Evolutionary conservation across 2,113 vertebrate genomes (phyloP).

Genomic region (Vidua macroura): DNA sequence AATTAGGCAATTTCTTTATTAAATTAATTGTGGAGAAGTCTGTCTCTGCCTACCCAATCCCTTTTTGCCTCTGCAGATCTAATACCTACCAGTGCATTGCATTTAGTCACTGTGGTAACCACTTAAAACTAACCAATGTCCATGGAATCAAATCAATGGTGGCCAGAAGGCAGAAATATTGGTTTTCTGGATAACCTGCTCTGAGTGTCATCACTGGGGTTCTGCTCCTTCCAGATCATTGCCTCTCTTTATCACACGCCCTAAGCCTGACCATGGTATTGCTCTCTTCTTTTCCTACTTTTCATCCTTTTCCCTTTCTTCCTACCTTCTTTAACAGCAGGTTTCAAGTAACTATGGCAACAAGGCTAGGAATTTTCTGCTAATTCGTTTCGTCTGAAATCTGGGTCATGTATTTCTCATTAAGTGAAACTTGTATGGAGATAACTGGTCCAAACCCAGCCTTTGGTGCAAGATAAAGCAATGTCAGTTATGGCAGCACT

Average conservation of each 20-base stretch:
- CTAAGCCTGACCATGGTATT: background rate
- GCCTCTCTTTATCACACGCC: background rate
- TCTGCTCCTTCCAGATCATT: background rate
- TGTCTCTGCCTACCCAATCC: background rate
- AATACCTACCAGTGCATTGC: background rate
- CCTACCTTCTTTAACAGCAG: background rate
- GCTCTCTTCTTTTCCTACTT: background rate
- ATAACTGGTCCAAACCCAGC: background rate
- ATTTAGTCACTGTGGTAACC: background rate
- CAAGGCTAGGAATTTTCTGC: background rate
- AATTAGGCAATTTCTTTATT: background rate
- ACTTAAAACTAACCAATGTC: background rate
- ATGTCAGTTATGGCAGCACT: background rate
- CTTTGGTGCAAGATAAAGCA: background rate
- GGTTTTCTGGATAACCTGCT: background rate
- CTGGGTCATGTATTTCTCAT: background rate
- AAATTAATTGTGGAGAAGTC: background rate
- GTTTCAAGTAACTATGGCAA: slow-evolving; percentile 30
- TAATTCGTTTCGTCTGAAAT: background rate
- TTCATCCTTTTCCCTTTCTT: background rate
- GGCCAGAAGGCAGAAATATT: background rate
- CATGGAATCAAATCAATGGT: background rate
- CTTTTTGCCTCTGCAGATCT: background rate
- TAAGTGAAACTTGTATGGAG: background rate
- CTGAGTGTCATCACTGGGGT: background rate